Percentiles rank a stretch among this genome's conserved stretches.
phyloP scores from a whole-genome alignment of 2,888 invertebrate species.

The Atethmia centrago region DNA sequence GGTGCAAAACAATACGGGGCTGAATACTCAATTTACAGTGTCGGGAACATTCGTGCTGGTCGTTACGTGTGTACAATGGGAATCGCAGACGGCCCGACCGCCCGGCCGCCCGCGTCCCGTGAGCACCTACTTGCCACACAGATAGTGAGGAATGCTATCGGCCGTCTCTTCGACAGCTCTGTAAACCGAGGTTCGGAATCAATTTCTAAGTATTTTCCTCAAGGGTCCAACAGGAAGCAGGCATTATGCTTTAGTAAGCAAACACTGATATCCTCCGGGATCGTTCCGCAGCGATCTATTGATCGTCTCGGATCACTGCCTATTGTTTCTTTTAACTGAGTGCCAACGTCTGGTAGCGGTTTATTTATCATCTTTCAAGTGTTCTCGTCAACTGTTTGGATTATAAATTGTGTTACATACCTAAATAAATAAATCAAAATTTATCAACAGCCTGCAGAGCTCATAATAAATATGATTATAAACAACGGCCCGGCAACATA shows the following conservation, averaged over 20 bases:
- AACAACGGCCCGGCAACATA: neutral
- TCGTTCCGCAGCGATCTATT: slow-evolving; percentile 49
- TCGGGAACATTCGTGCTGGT: slow-evolving; percentile 54
- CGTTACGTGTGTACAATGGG: slow-evolving; percentile 59
- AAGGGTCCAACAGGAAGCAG: slow-evolving; percentile 68
- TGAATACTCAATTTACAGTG: slow-evolving; percentile 57
- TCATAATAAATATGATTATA: neutral
- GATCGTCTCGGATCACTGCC: slow-evolving; percentile 37
- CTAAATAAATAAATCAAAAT: neutral
- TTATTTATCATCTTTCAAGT: slow-evolving; percentile 14
- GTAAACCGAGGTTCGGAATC: slow-evolving; percentile 79
- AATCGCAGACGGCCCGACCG: slow-evolving; percentile 47
- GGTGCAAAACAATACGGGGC: slow-evolving; percentile 34
- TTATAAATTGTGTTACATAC: neutral
- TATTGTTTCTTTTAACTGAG: slow-evolving; percentile 56
- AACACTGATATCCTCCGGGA: slow-evolving; percentile 63
- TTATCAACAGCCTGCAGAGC: neutral
- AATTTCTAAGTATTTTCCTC: slow-evolving; percentile 78
- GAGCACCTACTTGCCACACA: slow-evolving; percentile 74
- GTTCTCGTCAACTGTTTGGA: neutral
- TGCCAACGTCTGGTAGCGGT: slow-evolving; percentile 3
- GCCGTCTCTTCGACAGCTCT: slow-evolving; percentile 82
- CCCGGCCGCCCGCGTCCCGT: slow-evolving; percentile 50
- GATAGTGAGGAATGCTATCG: slow-evolving; percentile 75
- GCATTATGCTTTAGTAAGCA: slow-evolving; percentile 67